Conservation (phyloP, 2,113 vertebrate species). For the Centropristis striata region DNA sequence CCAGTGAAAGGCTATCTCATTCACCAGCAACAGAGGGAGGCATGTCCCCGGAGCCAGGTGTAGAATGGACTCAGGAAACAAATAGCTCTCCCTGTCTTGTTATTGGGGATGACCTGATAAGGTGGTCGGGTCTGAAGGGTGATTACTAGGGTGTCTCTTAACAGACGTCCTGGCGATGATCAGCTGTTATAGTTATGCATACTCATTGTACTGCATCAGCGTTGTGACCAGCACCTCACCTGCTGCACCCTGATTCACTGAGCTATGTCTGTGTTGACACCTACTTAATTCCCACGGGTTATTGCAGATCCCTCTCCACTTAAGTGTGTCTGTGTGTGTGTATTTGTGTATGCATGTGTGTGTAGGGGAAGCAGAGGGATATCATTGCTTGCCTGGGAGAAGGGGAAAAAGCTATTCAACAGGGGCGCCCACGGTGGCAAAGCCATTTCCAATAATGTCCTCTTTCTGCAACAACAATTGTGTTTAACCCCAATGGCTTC, state of each 20-base stretch:
- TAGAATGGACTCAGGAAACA: slow-evolving; percentile 71
- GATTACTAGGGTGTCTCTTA: slow-evolving; percentile 70
- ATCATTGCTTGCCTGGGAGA: slow-evolving; percentile 77
- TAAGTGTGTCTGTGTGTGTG: slow-evolving; percentile 47
- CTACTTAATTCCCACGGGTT: slow-evolving; percentile 69
- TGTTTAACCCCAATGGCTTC: slow-evolving; percentile 86
- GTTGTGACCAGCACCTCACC: slow-evolving; percentile 49
- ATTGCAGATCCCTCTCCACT: slow-evolving; percentile 58
- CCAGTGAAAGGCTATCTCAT: slow-evolving; percentile 71
- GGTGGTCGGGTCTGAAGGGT: slow-evolving; percentile 57
- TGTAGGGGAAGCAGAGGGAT: slow-evolving; percentile 58
- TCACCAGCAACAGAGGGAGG: slow-evolving; percentile 63
- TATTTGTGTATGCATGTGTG: slow-evolving; percentile 32
- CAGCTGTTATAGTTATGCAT: slow-evolving; percentile 61
- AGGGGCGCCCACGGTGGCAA: slow-evolving; percentile 79
- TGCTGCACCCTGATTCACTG: slow-evolving; percentile 53
- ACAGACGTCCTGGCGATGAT: slow-evolving; percentile 56
- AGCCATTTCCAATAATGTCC: slow-evolving; percentile 87
- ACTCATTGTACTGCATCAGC: slow-evolving; percentile 45
- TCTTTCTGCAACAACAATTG: slow-evolving; percentile 86
- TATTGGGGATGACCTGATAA: slow-evolving; percentile 71
- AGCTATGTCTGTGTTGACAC: slow-evolving; percentile 67
- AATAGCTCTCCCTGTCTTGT: slow-evolving; percentile 75
- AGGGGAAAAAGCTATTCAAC: slow-evolving; percentile 80
- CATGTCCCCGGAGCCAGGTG: slow-evolving; percentile 65